These are phyloP conservation scores for Corvus hawaiiensis DNA, from an alignment of 2,113 vertebrate species.

Conservation along the genomic window DNA sequence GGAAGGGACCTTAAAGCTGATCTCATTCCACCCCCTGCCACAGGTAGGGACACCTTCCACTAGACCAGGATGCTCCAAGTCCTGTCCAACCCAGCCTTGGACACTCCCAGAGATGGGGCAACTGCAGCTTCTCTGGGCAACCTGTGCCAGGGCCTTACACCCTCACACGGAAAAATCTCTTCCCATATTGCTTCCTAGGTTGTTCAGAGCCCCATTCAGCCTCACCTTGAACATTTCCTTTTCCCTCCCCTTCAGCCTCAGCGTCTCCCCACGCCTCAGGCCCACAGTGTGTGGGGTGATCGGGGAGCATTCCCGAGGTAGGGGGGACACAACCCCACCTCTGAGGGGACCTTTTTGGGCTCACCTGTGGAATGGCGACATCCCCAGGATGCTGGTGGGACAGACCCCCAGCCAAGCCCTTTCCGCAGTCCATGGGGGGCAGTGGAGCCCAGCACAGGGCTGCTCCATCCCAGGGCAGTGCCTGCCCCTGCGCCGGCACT, in stretches of 20 bases:
- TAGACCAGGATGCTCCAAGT: background rate
- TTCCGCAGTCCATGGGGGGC: rapidly evolving
- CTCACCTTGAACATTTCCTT: background rate
- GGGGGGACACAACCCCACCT: rapidly evolving
- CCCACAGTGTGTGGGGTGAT: background rate
- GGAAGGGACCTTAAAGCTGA: background rate
- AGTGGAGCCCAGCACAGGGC: rapidly evolving
- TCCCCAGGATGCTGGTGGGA: background rate
- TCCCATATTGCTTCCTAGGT: background rate
- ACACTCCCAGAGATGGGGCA: background rate
- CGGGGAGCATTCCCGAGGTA: too few relatives aligned
- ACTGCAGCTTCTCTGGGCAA: background rate
- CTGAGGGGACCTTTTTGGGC: background rate
- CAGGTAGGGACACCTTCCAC: background rate
- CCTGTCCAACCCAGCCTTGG: background rate
- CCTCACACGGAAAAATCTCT: background rate
- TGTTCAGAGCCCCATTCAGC: background rate
- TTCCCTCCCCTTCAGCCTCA: background rate
- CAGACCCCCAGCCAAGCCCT: background rate
- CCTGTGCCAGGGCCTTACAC: background rate
- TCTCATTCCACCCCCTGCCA: too few relatives aligned
- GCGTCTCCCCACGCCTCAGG: background rate
- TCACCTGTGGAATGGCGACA: background rate
- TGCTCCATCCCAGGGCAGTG: background rate
- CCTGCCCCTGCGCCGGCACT: background rate